These are phyloP conservation scores for Ellobius talpinus DNA, from an alignment of 2,113 vertebrate species.

Conservation along the genomic window DNA sequence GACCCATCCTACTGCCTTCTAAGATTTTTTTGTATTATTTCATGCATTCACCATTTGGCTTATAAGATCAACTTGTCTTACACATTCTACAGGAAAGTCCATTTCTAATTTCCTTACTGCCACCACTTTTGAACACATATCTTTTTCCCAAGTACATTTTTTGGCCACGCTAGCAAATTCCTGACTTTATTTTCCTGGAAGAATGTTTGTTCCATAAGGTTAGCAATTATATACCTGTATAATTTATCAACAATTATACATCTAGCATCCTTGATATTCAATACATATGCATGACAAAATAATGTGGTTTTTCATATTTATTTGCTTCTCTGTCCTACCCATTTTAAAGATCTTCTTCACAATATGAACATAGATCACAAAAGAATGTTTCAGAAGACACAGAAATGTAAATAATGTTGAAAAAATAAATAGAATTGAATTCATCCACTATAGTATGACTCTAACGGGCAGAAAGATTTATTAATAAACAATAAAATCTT, in stretches of 20 bases:
- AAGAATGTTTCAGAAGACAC: neutral
- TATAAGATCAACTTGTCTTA: slow-evolving; percentile 2
- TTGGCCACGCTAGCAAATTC: neutral
- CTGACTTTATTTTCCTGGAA: neutral
- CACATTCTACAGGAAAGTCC: neutral
- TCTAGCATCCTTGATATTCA: neutral
- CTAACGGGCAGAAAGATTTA: slow-evolving; percentile 2
- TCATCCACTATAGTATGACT: neutral
- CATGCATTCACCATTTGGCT: neutral
- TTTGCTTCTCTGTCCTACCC: slow-evolving; percentile 5
- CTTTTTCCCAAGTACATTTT: neutral
- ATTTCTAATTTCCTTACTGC: neutral
- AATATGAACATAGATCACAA: neutral
- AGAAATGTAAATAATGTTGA: neutral
- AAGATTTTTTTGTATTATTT: neutral
- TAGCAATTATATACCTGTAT: neutral
- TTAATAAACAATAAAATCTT: neutral
- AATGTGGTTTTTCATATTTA: slow-evolving; percentile 11
- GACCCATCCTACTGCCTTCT: neutral
- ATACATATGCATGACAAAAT: slow-evolving; percentile 8
- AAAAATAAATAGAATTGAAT: neutral
- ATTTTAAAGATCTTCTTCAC: slow-evolving; percentile 14
- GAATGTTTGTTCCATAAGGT: neutral
- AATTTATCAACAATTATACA: neutral
- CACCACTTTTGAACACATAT: neutral